Percentiles rank a stretch among this genome's conserved stretches.
Evolutionary conservation across 2,113 vertebrate genomes (phyloP).

Genomic region (Pungitius pungitius): DNA sequence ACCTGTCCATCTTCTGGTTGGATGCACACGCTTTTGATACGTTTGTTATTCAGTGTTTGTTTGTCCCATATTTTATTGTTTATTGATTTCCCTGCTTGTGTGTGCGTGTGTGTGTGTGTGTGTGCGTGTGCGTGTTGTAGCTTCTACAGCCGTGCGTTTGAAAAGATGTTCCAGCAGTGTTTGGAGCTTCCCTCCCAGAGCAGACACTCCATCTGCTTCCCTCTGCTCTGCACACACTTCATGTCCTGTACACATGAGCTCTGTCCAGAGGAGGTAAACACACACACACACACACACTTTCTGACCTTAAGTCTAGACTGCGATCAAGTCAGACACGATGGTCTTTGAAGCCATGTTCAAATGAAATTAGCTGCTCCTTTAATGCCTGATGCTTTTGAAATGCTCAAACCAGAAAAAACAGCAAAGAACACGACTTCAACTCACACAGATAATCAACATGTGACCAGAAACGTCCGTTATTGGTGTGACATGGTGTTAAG

Average conservation of each 20-base stretch:
- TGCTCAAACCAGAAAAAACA: background rate
- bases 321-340: background rate
- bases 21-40: slow-evolving; percentile 16
- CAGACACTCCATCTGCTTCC: slow-evolving; percentile 97
- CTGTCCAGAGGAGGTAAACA: slow-evolving; percentile 94
- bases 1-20: slow-evolving; percentile 98
- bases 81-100: background rate
- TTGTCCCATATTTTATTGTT: background rate
- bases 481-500: background rate
- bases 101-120: background rate
- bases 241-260: slow-evolving; percentile 99
- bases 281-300: background rate
- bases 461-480: too few species aligned
- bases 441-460: background rate
- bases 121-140: slow-evolving; percentile 68
- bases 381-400: too few species aligned
- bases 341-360: background rate
- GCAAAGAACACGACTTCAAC: background rate
- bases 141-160: slow-evolving; percentile 99
- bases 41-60: background rate
- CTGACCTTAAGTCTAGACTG: background rate
- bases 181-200: slow-evolving; percentile 98
- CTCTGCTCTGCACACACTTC: slow-evolving; percentile 97
- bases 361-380: background rate
- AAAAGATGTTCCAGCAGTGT: slow-evolving; percentile 99